phyloP scores from a whole-genome alignment of 2,888 invertebrate species.

The Deilephila porcellus region DNA sequence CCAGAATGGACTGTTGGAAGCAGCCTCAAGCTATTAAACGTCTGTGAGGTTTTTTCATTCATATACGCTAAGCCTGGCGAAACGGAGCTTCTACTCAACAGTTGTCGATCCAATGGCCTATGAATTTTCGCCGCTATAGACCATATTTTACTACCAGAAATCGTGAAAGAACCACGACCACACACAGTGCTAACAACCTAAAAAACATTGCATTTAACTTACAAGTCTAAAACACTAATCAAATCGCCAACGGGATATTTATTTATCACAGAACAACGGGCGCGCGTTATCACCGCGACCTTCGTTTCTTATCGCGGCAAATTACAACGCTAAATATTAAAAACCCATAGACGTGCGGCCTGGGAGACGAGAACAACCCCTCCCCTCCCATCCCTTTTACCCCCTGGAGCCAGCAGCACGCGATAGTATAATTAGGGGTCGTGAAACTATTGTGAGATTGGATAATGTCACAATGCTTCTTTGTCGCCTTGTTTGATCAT shows the following conservation, averaged over 20 bases:
- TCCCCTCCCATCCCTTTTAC: no score
- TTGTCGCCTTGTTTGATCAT: background rate
- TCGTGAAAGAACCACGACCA: background rate
- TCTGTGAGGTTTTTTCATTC: no score
- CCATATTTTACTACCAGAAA: no score
- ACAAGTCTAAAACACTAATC: background rate
- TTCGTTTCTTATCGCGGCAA: slow-evolving; percentile 23
- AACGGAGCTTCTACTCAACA: no score
- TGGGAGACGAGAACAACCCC: background rate
- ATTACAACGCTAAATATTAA: slow-evolving; percentile 28
- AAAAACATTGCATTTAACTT: background rate
- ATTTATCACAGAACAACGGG: slow-evolving; percentile 24
- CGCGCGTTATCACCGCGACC: slow-evolving; percentile 1
- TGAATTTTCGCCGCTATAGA: no score
- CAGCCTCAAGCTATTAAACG: no score
- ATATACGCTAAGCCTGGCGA: no score
- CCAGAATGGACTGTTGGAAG: no score
- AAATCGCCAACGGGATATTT: slow-evolving; percentile 17
- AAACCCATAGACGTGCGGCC: slow-evolving; percentile 11
- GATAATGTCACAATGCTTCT: background rate
- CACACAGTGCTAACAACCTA: background rate
- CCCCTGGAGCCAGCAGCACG: background rate
- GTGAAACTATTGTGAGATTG: background rate
- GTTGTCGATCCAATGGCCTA: no score
- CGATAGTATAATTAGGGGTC: background rate